Base-by-base conservation (phyloP, 2,113 vertebrate genomes). In the Monopterus albus region DNA sequence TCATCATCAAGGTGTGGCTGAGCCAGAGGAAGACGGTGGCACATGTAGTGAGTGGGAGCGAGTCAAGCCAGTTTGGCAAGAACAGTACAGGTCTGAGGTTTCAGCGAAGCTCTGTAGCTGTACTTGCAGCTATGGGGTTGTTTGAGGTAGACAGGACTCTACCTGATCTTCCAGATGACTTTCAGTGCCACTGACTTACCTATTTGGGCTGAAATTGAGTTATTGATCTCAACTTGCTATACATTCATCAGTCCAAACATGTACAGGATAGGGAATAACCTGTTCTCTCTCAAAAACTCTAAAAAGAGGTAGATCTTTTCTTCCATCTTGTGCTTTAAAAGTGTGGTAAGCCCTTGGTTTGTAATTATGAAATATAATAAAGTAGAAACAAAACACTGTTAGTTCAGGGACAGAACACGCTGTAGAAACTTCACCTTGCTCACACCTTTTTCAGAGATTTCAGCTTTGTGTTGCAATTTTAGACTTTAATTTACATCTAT, bases 91-190 rank as follows among this genome's bases (percentile, higher is more conserved):
- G 57, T 18, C 33, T 6, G 4, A 50, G 33, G 23, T 51, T 89
- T 20, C 83, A 85, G 29, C 42, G 83, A 10, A 90, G 92, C 31
- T 89, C 85, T 0, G 2, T 81, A 0, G 83, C 89, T 1, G 68
- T 94, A 0, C 75, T 94, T 59, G 77, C 83, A 14, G 93, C 92
- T 7, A 93, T 93, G 92, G 69, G 13, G 0, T 56, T 93, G 60
- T 94, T 94, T 53, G 91, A 92, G 72, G 33, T 93, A 0, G 79
- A 91, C 75, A 94, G 93, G 92, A 90, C 61, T 18, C 18, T 92
- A 92, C 56, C 15, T 94, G 65, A 53, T 90, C 57, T 70, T 93
- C 8, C 90, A 91, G 4, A 66, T 93, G 49, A 40, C 17, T 2
- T 52, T 72, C 7, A 67, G 13, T 21, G 56, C 72, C 0, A 14